Base-by-base conservation (phyloP, 2,113 vertebrate species). In the Porphyrio hochstetteri region DNA sequence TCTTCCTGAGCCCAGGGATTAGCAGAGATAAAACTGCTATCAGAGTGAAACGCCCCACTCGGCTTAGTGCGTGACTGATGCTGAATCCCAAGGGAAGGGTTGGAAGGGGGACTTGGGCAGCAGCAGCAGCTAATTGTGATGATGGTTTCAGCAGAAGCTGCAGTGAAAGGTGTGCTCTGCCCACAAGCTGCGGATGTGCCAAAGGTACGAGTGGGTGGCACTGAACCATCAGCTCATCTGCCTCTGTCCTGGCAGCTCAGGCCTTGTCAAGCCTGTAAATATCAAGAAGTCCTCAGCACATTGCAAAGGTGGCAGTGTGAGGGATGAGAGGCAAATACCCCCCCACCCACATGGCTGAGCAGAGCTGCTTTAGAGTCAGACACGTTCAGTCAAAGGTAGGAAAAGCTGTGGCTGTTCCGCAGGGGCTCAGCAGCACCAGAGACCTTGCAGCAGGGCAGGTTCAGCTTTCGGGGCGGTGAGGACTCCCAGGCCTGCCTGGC, bases 191-290 rank as follows among this genome's bases (percentile, higher is more conserved):
- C 48, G 35, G 55, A 17, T 63, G 55, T 77, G 48, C 84, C 65
- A 14, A 38, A 68, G 70, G 56, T 53, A 25, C 44, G 19, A 46
- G 44, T 46, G 44, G 80, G 68, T 40, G 3, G 1, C 6, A 4
- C 25, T 5, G 4, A 77, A 7, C 57, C 3, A 0, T 23, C 60
- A 31, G 53, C 64, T 76, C 82, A 7, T 7, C 55, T 0, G 0
- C 35, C 60, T 88, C 86, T 50, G 38, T 25, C 56, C 0, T 0
- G 42, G 64, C 69, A 20, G 25, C 18, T 64, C 69, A 6, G 13
- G 68, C 46, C 68, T 90, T 21, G 42, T 44, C 52, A 33, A 52
- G 53, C 35, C 88, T 79, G 53, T n/a, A 46, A 55, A 75, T 95
- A 88, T 36, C 86, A 59, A 10, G 9, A 84, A 52, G 53, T 57